Base-by-base conservation (phyloP, 2,888 invertebrate genomes). In the Drosophila austrosaltans region DNA sequence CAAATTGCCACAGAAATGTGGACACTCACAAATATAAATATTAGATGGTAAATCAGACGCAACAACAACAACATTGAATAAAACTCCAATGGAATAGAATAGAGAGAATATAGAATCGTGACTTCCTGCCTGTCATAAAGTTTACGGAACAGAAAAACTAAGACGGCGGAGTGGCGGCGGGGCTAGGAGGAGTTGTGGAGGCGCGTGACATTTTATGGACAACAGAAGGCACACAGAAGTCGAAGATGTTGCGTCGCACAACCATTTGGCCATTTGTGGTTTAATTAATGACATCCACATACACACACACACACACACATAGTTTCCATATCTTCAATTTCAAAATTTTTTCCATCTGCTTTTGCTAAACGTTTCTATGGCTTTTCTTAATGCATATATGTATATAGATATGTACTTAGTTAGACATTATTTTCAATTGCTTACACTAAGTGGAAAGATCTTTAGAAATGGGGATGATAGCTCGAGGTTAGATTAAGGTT, bases 81-180 rank as follows among this genome's bases (percentile, higher is more conserved):
- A 53, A 44, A 40, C 66, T 53, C 28, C 42, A 53, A 63, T 48
- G 16, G 39, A 25, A 66, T 40, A 56, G 58, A 40, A 40, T 25
- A 57, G 62, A 68, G 16, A 58, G 56, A 69, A 66, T 75, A 70
- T 84, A 81, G 57, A 84, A 81, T 84, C 84, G 84, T 84, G 84
- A 84, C 84, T 84, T 87, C 84, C 84, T 87, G 88, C 78, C 69
- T 71, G 70, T 77, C 86, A 80, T 75, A 77, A 82, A 82, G 69
- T 80, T 71, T 74, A 66, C 53, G 57, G 67, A 67, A 63, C 71
- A 73, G 44, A 72, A 66, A 69, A 39, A 39, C 36, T 22, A 39
- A 22, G 2, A 20, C 22, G 61, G n/a, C n/a, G n/a, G n/a, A 20
- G 44, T 2, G 16, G 60, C 30, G 10, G 16, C 16, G 16, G 16